Percentiles rank a stretch among this genome's conserved stretches.
phyloP scores from a whole-genome alignment of 2,797 vertebrate species.

The Delichon dasypus region DNA sequence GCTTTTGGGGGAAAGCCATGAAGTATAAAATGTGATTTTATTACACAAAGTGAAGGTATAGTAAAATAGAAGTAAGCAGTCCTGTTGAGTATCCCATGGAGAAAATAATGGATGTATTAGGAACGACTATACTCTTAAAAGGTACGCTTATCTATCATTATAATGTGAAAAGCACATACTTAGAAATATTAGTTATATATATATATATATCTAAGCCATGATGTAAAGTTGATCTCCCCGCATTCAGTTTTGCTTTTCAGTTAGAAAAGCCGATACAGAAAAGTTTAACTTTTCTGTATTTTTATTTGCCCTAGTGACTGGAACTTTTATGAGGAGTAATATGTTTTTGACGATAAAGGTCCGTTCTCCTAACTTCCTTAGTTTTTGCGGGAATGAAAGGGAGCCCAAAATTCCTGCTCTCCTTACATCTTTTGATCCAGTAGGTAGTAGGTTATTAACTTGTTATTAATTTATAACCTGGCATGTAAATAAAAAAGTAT shows the following conservation, averaged over 20 bases:
- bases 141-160: not conserved
- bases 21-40: not conserved
- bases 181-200: not conserved
- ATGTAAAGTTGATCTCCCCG: not conserved
- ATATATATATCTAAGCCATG: not conserved
- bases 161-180: conserved; percentile 18
- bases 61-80: not conserved
- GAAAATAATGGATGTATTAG: not conserved
- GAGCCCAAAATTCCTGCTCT: not conserved
- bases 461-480: not conserved
- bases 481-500: not conserved
- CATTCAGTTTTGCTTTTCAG: not conserved
- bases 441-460: not conserved
- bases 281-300: not conserved
- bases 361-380: not conserved
- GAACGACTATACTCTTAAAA: conserved; percentile 9
- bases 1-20: not conserved
- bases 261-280: not conserved
- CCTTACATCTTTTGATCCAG: not conserved
- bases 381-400: not conserved
- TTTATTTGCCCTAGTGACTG: not conserved
- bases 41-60: not conserved
- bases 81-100: not conserved
- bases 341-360: not conserved
- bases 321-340: not conserved